phyloP scores from a whole-genome alignment of 2,113 vertebrate genomes.

The human (Homo sapiens) region DNA sequence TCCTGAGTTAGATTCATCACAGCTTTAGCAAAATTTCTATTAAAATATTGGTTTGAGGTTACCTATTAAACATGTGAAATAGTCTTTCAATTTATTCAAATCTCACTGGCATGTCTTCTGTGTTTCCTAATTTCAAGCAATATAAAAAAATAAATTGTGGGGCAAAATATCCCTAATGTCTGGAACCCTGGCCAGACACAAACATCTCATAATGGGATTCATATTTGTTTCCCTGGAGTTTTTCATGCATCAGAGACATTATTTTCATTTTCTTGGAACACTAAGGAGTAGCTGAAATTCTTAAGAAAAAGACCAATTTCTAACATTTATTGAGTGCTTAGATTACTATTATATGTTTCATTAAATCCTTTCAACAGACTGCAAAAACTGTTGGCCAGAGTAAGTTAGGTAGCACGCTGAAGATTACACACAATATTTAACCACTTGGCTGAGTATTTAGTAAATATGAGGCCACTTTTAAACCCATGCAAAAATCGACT shows the following conservation, averaged over 20 bases:
- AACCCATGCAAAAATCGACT: background rate
- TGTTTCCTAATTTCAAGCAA: slow-evolving; percentile 35
- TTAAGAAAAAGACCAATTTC: slow-evolving; percentile 19
- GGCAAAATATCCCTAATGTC: background rate
- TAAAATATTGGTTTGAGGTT: slow-evolving; percentile 28
- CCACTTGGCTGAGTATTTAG: background rate
- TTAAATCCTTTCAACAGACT: background rate
- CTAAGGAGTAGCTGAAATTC: slow-evolving; percentile 24
- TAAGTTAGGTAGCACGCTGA: background rate
- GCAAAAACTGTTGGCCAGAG: slow-evolving; percentile 13
- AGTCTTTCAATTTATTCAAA: background rate
- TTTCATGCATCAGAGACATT: background rate
- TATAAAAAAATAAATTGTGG: background rate
- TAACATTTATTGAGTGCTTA: background rate
- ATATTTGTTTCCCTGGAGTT: background rate
- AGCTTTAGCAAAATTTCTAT: background rate
- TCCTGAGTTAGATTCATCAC: background rate
- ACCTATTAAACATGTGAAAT: background rate
- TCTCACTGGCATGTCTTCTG: slow-evolving; percentile 21
- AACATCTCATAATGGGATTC: background rate
- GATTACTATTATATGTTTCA: background rate
- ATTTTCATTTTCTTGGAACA: background rate
- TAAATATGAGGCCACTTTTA: background rate
- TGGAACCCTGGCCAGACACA: background rate
- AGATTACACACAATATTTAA: background rate